Conservation (phyloP, 2,113 vertebrate species). For the Scomber japonicus region DNA sequence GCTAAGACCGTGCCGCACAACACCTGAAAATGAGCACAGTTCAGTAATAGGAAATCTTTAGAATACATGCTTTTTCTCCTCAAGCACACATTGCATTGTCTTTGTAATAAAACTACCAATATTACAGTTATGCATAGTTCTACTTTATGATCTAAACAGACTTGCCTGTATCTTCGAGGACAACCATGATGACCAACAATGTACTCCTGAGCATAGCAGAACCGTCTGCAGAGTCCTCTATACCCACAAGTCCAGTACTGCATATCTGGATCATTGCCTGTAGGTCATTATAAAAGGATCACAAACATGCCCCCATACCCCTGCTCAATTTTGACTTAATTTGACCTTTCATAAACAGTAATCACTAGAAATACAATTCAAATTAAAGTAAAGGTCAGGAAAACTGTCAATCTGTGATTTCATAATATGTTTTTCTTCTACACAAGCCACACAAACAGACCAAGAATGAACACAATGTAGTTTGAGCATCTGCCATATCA, state of each 20-base stretch:
- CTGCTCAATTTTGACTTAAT: not conserved
- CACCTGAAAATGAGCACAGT: conserved; percentile 76
- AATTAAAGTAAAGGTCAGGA: not conserved
- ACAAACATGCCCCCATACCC: not conserved
- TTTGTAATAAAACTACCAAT: not conserved
- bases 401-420: not conserved
- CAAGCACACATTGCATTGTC: not conserved
- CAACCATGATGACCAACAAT: conserved; percentile 82
- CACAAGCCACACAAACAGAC: conserved; percentile 17
- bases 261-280: conserved; percentile 75
- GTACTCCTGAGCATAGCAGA: conserved; percentile 84
- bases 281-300: conserved; percentile 13
- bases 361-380: not conserved
- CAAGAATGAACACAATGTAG: not conserved
- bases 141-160: not conserved
- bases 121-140: not conserved
- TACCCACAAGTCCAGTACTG: conserved; percentile 84
- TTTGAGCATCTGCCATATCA: conserved; percentile 13
- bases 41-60: not conserved
- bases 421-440: not conserved
- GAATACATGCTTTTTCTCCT: not conserved
- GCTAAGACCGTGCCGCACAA: conserved; percentile 80
- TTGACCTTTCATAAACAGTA: not conserved
- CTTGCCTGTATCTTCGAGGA: conserved; percentile 83
- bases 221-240: conserved; percentile 85